phyloP scores from a whole-genome alignment of 2,888 invertebrate species.

The Nomada goodeniana region DNA sequence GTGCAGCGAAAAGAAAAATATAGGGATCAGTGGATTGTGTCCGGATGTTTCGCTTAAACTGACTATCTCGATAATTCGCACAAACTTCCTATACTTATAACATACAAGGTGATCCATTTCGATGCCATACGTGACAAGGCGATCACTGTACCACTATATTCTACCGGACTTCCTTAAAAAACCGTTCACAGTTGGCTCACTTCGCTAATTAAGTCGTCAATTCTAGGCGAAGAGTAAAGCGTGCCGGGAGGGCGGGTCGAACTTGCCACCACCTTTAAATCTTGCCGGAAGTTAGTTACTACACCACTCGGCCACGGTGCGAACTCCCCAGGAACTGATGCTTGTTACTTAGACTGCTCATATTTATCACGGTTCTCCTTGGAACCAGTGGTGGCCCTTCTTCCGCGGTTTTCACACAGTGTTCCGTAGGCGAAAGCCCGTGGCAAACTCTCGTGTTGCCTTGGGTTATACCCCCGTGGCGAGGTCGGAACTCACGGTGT shows the following conservation, averaged over 20 bases:
- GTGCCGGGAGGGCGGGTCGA: conserved; percentile 27
- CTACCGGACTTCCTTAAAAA: too few relatives aligned
- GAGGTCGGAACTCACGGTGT: conserved; percentile 78
- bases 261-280: conserved; percentile 74
- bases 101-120: too few relatives aligned
- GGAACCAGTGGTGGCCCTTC: conserved; percentile 29
- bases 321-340: conserved; percentile 76
- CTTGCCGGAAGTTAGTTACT: conserved; percentile 75
- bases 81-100: too few relatives aligned
- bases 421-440: conserved; percentile 64
- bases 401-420: conserved; percentile 71
- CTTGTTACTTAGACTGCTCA: conserved; percentile 79
- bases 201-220: conserved; percentile 77
- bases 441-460: conserved; percentile 64
- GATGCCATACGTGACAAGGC: too few relatives aligned
- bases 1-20: too few relatives aligned
- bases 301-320: conserved; percentile 69
- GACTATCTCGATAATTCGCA: too few relatives aligned
- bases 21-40: too few relatives aligned
- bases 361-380: conserved; percentile 75
- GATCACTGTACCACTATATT: too few relatives aligned
- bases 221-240: conserved; percentile 52
- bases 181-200: conserved; percentile 57
- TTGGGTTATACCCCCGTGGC: conserved; percentile 55
- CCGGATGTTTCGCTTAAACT: too few relatives aligned